phyloP scores from a whole-genome alignment of 2,888 invertebrate species.

The Cephus spinipes region DNA sequence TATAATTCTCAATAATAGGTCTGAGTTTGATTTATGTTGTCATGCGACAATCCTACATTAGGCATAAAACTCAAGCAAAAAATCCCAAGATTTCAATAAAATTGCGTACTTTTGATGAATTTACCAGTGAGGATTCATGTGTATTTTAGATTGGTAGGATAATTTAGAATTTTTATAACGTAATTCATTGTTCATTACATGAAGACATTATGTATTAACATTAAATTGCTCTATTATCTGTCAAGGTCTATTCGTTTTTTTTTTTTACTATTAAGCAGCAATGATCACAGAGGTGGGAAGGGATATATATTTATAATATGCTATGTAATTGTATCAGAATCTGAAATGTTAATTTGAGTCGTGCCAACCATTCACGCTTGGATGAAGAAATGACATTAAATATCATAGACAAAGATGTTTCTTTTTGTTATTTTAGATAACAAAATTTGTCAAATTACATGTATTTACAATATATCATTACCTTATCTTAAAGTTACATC shows the following conservation, averaged over 20 bases:
- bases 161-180: not conserved
- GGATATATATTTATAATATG: not conserved
- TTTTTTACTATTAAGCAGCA: not conserved
- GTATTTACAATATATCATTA: not conserved
- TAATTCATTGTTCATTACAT: not conserved
- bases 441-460: not conserved
- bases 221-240: not conserved
- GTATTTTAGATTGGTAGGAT: not conserved
- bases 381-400: constrained; percentile 7
- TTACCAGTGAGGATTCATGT: not conserved
- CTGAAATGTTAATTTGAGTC: not conserved
- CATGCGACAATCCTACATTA: not conserved
- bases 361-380: not conserved
- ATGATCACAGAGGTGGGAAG: not conserved
- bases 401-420: constrained; percentile 25
- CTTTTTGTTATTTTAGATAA: constrained; percentile 17
- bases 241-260: not conserved
- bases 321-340: not conserved
- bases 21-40: not conserved
- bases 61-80: not conserved
- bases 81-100: not conserved
- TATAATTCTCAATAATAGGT: not conserved
- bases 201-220: not conserved
- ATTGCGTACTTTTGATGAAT: not conserved
- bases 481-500: not conserved